A percentile compares a stretch with the other conserved stretches of the same genome.
Conservation (phyloP, 2,888 invertebrate species). For the Drosophila neonasuta region DNA sequence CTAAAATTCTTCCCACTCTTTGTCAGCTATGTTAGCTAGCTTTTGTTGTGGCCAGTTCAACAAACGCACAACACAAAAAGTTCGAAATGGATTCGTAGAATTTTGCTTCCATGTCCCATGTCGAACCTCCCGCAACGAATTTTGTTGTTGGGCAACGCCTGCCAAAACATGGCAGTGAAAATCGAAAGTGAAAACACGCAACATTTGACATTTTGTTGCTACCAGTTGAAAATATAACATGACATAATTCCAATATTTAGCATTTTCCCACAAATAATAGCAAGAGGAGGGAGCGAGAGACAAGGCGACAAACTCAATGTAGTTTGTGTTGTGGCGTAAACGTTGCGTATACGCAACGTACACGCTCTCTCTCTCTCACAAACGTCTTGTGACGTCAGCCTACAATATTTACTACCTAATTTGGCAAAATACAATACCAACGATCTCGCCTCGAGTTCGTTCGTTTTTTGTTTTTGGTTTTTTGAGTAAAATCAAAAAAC, state of each 20-base stretch:
- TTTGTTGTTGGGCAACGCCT: conserved; percentile 4
- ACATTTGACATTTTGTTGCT: conserved; percentile 68
- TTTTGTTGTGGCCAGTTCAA: conserved; percentile 30
- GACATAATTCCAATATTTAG: conserved; percentile 63
- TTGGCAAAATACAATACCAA: conserved; percentile 44
- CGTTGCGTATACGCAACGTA: conserved; percentile 41
- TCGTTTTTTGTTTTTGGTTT: neutral
- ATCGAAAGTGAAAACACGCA: conserved; percentile 70
- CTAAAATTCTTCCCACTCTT: neutral
- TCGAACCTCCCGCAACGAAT: neutral
- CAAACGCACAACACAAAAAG: conserved; percentile 25
- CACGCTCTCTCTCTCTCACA: neutral
- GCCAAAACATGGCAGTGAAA: conserved; percentile 20
- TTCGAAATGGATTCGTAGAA: conserved; percentile 29
- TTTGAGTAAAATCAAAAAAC: conserved; percentile 42
- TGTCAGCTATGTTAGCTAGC: neutral
- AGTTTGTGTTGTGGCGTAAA: conserved; percentile 24
- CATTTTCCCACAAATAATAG: conserved; percentile 12
- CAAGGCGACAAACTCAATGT: conserved; percentile 1
- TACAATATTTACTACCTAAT: conserved; percentile 55
- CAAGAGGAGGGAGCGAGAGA: neutral
- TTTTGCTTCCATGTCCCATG: neutral
- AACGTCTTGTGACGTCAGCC: conserved; percentile 60
- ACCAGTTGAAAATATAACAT: conserved; percentile 48
- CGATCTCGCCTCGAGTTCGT: conserved; percentile 23